Conservation (phyloP, 1,140 invertebrate species). For the Cotesia glomerata region DNA sequence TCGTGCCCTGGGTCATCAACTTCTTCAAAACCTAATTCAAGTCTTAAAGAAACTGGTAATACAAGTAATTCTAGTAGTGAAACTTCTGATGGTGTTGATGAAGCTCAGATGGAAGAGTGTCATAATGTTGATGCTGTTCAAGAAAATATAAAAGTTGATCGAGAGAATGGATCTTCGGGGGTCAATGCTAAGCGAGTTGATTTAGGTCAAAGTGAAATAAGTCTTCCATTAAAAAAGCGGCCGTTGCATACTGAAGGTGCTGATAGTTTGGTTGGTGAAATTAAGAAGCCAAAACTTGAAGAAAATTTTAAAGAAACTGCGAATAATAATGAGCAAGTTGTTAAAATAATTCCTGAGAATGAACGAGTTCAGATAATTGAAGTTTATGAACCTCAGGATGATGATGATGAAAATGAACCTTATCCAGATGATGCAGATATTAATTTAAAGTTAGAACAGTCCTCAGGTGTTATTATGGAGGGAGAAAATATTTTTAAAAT, state of each 20-base stretch:
- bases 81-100: slow-evolving; percentile 53
- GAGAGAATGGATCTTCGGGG: slow-evolving; percentile 23
- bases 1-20: slow-evolving; percentile 40
- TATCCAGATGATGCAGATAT: slow-evolving; percentile 47
- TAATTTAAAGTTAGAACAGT: slow-evolving; percentile 50
- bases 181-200: slow-evolving; percentile 16
- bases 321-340: slow-evolving; percentile 31
- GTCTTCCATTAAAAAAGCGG: slow-evolving; percentile 56
- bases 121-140: slow-evolving; percentile 21
- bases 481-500: slow-evolving; percentile 31
- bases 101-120: slow-evolving; percentile 39
- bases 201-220: slow-evolving; percentile 35
- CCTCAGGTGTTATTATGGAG: slow-evolving; percentile 49
- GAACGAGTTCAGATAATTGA: slow-evolving; percentile 61
- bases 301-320: slow-evolving; percentile 66
- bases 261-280: slow-evolving; percentile 29
- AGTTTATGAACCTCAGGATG: slow-evolving; percentile 36
- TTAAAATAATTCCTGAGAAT: slow-evolving; percentile 51
- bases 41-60: slow-evolving; percentile 48
- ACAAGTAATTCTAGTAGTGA: slow-evolving; percentile 56
- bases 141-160: slow-evolving; percentile 3
- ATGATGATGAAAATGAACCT: slow-evolving; percentile 56
- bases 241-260: slow-evolving; percentile 36
- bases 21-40: slow-evolving; percentile 42
- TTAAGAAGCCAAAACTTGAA: slow-evolving; percentile 68